phyloP scores from a whole-genome alignment of 2,113 vertebrate species.

The Vulpes lagopus region DNA sequence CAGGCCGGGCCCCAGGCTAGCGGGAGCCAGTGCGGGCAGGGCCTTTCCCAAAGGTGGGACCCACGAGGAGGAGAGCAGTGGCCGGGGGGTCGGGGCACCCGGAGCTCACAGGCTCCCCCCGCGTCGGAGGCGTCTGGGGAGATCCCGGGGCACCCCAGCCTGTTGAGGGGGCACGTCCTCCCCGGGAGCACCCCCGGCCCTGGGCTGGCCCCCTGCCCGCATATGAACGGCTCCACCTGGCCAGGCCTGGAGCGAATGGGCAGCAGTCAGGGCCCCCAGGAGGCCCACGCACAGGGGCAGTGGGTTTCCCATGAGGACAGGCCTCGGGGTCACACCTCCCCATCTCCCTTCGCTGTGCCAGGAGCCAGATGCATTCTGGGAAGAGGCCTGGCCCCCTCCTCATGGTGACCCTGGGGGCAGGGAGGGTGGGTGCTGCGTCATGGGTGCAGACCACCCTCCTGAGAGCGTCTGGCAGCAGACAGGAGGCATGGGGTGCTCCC shows the following conservation, averaged over 20 bases:
- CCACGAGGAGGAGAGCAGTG: fast-evolving
- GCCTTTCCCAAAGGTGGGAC: fast-evolving
- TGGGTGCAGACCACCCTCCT: background rate
- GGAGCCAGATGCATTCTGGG: background rate
- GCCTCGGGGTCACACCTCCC: background rate
- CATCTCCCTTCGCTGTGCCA: background rate
- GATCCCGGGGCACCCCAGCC: fast-evolving
- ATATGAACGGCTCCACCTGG: background rate
- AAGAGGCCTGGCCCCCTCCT: too few species aligned
- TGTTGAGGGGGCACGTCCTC: fast-evolving
- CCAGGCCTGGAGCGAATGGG: background rate
- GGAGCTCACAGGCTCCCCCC: fast-evolving
- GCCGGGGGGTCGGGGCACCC: fast-evolving
- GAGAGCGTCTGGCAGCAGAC: fast-evolving
- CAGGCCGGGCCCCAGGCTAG: background rate
- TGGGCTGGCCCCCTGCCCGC: too few species aligned
- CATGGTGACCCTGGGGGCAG: background rate
- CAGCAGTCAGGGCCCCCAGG: background rate
- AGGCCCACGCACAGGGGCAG: background rate
- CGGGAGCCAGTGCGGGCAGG: too few species aligned
- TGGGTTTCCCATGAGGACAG: background rate
- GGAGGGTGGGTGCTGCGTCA: background rate
- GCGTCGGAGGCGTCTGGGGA: fast-evolving
- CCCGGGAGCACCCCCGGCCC: background rate
- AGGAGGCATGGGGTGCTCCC: fast-evolving